Conservation (phyloP, 2,797 vertebrate species). For the Anguilla marmorata region DNA sequence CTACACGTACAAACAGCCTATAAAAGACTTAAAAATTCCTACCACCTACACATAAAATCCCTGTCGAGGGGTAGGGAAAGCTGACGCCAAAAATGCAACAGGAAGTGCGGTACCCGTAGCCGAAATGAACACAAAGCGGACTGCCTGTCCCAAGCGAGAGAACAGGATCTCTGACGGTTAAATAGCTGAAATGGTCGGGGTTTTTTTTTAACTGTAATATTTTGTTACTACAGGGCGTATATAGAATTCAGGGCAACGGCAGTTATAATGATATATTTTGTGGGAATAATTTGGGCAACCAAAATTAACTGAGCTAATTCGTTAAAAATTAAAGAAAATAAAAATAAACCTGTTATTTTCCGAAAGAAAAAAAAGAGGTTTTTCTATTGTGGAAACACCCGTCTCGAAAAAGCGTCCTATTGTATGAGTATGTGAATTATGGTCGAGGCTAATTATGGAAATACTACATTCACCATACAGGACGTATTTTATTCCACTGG, state of each 20-base stretch:
- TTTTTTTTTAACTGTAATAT: background rate
- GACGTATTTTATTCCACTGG: background rate
- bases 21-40: background rate
- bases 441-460: background rate
- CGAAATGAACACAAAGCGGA: slow-evolving; percentile 37
- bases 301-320: background rate
- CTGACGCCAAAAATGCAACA: slow-evolving; percentile 40
- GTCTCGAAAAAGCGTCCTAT: background rate
- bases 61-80: slow-evolving; percentile 36
- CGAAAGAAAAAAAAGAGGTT: background rate
- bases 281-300: background rate
- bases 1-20: background rate
- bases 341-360: background rate
- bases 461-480: background rate
- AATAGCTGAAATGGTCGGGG: slow-evolving; percentile 12
- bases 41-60: slow-evolving; percentile 24
- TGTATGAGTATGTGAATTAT: background rate
- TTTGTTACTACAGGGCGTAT: background rate
- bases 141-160: slow-evolving; percentile 29
- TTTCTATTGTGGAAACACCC: background rate
- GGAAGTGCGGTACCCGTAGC: slow-evolving; percentile 43
- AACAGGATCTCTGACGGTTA: background rate
- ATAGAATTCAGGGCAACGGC: background rate
- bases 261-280: background rate
- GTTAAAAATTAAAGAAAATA: background rate